Percentiles rank a stretch among this genome's conserved stretches.
Evolutionary conservation across 2,888 invertebrate species (phyloP).

Genomic region (Melanophora roralis): DNA sequence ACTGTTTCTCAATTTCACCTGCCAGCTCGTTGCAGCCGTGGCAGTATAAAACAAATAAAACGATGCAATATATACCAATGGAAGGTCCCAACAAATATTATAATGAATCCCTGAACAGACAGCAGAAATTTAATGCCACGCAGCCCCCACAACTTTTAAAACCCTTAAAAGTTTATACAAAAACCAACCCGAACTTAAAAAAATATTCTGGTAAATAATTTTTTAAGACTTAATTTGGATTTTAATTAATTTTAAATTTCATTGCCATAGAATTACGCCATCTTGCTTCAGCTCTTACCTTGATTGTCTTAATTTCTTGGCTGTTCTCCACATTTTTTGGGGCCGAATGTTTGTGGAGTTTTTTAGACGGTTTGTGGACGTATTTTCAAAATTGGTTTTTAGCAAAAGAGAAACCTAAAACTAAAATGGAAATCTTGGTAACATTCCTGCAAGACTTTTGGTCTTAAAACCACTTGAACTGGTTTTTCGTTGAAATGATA

Average conservation of each 20-base stretch:
- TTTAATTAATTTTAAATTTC: neutral
- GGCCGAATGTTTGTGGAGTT: constrained; percentile 50
- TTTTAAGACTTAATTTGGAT: no score
- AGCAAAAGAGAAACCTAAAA: constrained; percentile 55
- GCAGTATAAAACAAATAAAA: neutral
- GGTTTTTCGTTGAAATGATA: no score
- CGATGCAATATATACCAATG: constrained; percentile 3
- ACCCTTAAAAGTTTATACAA: constrained; percentile 21
- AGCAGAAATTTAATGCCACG: neutral
- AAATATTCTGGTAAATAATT: constrained; percentile 55
- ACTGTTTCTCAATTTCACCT: neutral
- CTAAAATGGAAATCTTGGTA: constrained; percentile 55
- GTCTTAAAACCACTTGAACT: constrained; percentile 11
- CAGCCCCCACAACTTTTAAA: neutral
- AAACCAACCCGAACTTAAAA: constrained; percentile 3
- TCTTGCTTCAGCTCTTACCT: constrained; percentile 52
- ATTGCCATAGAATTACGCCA: constrained; percentile 41
- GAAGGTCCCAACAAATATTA: neutral
- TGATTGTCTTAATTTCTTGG: constrained; percentile 60
- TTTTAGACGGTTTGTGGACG: constrained; percentile 22
- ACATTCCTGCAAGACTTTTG: constrained; percentile 55
- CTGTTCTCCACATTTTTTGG: constrained; percentile 59
- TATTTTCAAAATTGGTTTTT: constrained; percentile 40
- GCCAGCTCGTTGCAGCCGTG: neutral
- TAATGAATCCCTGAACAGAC: neutral